Conservation (phyloP, 2,888 invertebrate species). For the Sinohyriopsis cumingii region DNA sequence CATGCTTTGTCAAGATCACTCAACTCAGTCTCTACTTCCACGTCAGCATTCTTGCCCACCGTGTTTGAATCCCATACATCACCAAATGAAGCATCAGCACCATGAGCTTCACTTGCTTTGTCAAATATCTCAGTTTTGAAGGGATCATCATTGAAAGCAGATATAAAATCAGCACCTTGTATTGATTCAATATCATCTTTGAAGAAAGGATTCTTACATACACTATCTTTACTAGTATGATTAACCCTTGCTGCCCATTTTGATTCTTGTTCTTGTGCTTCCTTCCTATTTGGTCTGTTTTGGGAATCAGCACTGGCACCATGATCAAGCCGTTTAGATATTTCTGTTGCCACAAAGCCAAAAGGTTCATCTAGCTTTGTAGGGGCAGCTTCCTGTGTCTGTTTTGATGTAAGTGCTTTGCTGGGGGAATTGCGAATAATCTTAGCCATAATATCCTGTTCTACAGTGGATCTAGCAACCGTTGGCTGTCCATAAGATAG, state of each 20-base stretch:
- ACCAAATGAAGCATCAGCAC: slow-evolving; percentile 1
- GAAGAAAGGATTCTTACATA: slow-evolving; percentile 31
- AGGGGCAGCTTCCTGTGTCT: slow-evolving; percentile 16
- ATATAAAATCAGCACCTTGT: slow-evolving; percentile 22
- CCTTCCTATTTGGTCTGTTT: too few relatives aligned
- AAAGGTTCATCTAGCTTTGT: slow-evolving; percentile 27
- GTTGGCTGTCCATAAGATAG: too few relatives aligned
- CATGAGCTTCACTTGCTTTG: slow-evolving; percentile 5
- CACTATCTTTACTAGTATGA: slow-evolving; percentile 1
- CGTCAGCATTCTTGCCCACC: not conserved
- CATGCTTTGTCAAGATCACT: slow-evolving; percentile 4
- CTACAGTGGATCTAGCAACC: slow-evolving; percentile 5
- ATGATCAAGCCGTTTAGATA: too few relatives aligned
- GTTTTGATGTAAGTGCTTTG: slow-evolving; percentile 24
- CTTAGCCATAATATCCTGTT: slow-evolving; percentile 31
- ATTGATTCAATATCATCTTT: slow-evolving; percentile 25
- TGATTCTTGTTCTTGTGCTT: too few relatives aligned
- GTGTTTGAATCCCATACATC: slow-evolving; percentile 3
- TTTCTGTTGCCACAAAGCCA: slow-evolving; percentile 34
- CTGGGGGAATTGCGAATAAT: slow-evolving; percentile 26
- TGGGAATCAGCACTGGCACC: too few relatives aligned
- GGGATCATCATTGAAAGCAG: slow-evolving; percentile 30
- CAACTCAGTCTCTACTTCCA: too few relatives aligned
- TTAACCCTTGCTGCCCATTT: too few relatives aligned
- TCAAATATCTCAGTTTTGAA: slow-evolving; percentile 15